Evolutionary conservation across 2,113 vertebrate species (phyloP), one percentile per base, ranked within the genome.

Genomic region (Tenebrosternarchus preto): DNA sequence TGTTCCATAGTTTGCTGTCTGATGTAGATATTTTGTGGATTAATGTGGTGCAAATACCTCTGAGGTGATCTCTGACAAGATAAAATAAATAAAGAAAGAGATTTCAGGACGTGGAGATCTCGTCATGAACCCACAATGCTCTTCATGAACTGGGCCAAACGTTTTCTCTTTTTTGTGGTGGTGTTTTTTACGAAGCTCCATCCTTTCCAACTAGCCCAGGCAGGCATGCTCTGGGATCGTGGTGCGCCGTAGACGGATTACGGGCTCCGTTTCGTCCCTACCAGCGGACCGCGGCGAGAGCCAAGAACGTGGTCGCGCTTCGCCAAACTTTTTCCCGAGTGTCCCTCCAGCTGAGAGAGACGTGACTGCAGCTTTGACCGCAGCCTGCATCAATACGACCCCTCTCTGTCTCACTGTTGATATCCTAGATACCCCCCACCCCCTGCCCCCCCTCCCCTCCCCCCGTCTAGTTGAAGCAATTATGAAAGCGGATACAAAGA

Each of bases 201-300:
- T 36, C 22, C 19, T n/a, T 56, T 60, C 24, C 56, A 50, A 77
- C 29, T 9, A 43, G 64, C 27, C 55, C 22, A n/a, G 16, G 9
- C 68, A 56, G 67, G 64, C 68, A 78, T n/a, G 75, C 68, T 64
- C 46, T 29, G 75, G 60, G 73, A 82, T 82, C 75, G 57, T 25
- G 67, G 25, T 24, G 27, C 59, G 43, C 73, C 73, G 72, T 73
- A 46, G 59, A 12, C 27, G 19, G 68, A 78, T 64, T 82, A 78
- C 46, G n/a, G 57, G 25, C 53, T 46, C 50, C 25, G 19, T 29
- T 46, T 19, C 27, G 16, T 12, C 31, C 57, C 39, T 24, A 17
- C 16, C 75, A 63, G 75, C 39, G 22, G 24, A 33, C n/a, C 12
- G 24, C 46, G 75, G 68, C 81, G 73, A 39, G 29, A 33, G 33